phyloP scores from a whole-genome alignment of 2,113 vertebrate species.

The Gallinago paraguaiae region DNA sequence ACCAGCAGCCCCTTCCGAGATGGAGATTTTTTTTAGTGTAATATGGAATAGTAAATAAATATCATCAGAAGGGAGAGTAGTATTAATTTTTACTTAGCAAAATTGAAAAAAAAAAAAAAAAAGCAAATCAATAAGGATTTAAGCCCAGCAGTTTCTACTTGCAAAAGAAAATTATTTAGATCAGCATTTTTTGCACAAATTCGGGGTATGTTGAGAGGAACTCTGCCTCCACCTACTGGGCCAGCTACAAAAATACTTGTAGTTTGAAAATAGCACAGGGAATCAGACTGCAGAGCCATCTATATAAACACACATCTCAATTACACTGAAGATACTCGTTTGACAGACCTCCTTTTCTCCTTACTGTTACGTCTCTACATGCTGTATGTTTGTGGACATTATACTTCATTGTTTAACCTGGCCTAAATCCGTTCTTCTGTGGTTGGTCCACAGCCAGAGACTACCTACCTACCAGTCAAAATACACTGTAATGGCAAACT shows the following conservation, averaged over 20 bases:
- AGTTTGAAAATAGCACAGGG: neutral
- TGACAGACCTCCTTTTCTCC: neutral
- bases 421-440: neutral
- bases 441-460: neutral
- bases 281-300: neutral
- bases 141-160: accelerated
- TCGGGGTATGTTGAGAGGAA: neutral
- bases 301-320: neutral
- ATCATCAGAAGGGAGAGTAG: accelerated
- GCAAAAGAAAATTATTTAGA: neutral
- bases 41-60: neutral
- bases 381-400: neutral
- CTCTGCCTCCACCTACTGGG: slow-evolving; percentile 49
- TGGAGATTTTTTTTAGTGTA: neutral
- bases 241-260: neutral
- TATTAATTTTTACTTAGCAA: neutral
- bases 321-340: accelerated
- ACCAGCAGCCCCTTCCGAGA: neutral
- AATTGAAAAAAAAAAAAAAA: neutral
- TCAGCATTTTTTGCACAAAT: neutral
- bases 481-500: neutral
- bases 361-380: neutral
- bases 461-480: neutral
- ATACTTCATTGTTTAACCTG: neutral
- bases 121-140: neutral